phyloP scores from a whole-genome alignment of 2,113 vertebrate species.

The Mormoops blainvillei region DNA sequence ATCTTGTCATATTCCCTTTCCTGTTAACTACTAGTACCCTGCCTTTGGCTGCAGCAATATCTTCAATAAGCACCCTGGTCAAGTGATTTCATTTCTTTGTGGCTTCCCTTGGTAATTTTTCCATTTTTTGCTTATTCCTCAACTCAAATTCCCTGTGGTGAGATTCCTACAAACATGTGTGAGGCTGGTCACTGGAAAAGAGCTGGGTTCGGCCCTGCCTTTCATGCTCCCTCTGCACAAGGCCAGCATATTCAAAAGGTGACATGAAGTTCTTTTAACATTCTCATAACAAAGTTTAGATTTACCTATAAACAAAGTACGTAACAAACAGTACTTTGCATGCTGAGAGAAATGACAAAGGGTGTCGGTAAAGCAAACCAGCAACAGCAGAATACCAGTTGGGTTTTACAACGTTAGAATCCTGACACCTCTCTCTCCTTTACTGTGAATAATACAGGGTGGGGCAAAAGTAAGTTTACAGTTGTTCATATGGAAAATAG shows the following conservation, averaged over 20 bases:
- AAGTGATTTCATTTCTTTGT: neutral
- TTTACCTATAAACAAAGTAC: neutral
- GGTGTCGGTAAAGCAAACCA: neutral
- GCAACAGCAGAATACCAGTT: neutral
- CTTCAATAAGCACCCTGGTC: neutral
- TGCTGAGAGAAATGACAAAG: neutral
- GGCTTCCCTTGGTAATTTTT: neutral
- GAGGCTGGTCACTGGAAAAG: neutral
- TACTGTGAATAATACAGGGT: neutral
- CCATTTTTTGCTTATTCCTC: neutral
- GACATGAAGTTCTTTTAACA: neutral
- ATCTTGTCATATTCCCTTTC: neutral
- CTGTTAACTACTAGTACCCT: neutral
- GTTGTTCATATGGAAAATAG: neutral
- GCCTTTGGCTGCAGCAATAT: neutral
- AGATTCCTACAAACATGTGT: neutral
- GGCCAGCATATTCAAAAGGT: neutral
- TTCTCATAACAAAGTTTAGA: neutral
- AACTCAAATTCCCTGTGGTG: neutral
- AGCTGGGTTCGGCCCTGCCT: neutral
- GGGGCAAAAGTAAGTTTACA: neutral
- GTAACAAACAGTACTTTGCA: neutral
- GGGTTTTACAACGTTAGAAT: neutral
- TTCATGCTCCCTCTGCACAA: neutral
- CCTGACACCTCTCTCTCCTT: neutral